phyloP scores from a whole-genome alignment of 2,888 invertebrate genomes.

The Flexamia atlantica region DNA sequence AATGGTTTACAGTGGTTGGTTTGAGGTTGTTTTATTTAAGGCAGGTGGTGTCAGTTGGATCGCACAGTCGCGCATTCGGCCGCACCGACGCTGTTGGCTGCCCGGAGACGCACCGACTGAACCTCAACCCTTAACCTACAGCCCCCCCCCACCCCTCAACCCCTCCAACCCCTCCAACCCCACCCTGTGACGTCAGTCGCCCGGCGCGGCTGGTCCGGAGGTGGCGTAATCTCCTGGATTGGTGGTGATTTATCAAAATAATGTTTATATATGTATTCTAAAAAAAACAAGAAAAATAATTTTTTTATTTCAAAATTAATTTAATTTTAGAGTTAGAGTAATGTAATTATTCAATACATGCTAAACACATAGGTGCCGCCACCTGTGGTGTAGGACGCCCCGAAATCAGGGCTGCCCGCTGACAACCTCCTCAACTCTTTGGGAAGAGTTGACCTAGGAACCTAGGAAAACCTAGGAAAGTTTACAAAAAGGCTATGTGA shows the following conservation, averaged over 20 bases:
- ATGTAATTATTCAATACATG: no score
- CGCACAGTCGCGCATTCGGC: background rate
- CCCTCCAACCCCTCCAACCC: background rate
- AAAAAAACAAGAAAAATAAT: no score
- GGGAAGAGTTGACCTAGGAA: no score
- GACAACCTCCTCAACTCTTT: no score
- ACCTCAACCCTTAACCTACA: background rate
- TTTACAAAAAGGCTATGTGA: no score
- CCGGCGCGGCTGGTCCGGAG: background rate
- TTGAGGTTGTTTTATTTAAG: slow-evolving; percentile 11
- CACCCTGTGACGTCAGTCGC: slow-evolving; percentile 13
- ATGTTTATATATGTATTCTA: no score
- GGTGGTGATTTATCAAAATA: background rate
- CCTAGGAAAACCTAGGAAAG: no score
- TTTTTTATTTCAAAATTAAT: no score
- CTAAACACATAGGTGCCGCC: no score
- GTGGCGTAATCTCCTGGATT: background rate
- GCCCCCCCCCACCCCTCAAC: background rate
- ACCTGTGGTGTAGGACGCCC: no score
- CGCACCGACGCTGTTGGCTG: background rate
- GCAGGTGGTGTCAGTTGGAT: background rate
- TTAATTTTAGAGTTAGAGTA: no score
- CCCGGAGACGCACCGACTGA: background rate
- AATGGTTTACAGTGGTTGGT: background rate
- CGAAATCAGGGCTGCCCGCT: no score